Base-by-base conservation (phyloP, 2,888 invertebrate species). In the Linnaemya tessellans region DNA sequence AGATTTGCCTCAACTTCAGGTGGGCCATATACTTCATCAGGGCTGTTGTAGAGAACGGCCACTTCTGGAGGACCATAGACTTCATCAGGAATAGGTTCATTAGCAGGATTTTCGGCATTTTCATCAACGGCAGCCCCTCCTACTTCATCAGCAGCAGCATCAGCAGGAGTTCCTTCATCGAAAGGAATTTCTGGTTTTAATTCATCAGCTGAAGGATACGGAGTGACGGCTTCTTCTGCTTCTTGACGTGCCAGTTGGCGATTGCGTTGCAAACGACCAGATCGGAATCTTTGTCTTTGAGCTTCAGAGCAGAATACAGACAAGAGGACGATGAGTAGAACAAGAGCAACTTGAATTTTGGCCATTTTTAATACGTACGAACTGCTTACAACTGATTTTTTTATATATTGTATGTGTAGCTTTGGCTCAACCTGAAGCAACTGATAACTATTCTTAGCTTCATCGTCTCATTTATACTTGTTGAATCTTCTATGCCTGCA, bases 21-120 rank as follows among this genome's bases (percentile, higher is more conserved):
- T 7, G 90, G 90, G 3, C 90, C 90, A 70, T 90, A 90, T 0
- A 90, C 87, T 87, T 90, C 90, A 65, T 90, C 90, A 81, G 90
- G 90, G 41, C 88, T 86, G 65, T 85, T 88, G 80, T 90, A 90
- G 74, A 88, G 84, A 0, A 87, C 81, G 4, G 89, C 54, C 84
- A 71, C 81, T 80, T 89, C 90, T 1, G 90, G 90, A 20, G 90
- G 90, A 3, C 90, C 90, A 49, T 90, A 90, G 15, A 90, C 90
- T 13, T 89, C 90, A 87, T 90, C 90, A 22, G 90, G 90, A 41
- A 82, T 82, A 8, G 89, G 89, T 8, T 88, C 89, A 18, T 78
- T 80, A 18, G 70, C 77, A 43, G 80, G 86, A 58, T 58, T 51
- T 60, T 71, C 77, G 13, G 83, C 77, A 30, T 41, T 22, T 77